These are phyloP conservation scores for Hypotaenidia okinawae DNA, from an alignment of 2,797 vertebrate species.

Conservation along the genomic window DNA sequence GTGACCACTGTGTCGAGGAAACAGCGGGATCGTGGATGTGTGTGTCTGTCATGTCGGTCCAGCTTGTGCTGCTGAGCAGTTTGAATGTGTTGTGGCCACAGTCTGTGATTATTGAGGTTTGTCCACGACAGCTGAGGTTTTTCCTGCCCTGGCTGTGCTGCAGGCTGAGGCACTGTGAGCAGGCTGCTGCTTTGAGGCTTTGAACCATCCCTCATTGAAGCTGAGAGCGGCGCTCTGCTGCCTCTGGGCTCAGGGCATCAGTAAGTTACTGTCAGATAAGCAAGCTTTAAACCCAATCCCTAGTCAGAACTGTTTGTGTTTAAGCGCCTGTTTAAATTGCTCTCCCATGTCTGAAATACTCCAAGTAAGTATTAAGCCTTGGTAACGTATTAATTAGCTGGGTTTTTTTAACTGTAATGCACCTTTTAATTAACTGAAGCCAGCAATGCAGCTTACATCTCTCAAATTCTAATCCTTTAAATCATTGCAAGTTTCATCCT, in stretches of 20 bases:
- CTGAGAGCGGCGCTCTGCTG: background rate
- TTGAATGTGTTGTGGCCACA: background rate
- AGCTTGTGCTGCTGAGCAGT: background rate
- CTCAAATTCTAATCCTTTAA: slow-evolving; percentile 11
- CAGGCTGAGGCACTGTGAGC: background rate
- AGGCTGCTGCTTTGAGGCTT: background rate
- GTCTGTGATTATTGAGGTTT: too few species aligned
- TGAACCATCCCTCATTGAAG: background rate
- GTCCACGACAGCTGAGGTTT: background rate
- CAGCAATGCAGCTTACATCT: background rate
- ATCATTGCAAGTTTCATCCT: background rate
- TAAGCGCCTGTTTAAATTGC: background rate
- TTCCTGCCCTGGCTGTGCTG: background rate
- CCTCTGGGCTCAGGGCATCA: background rate
- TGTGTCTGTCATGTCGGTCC: accelerated
- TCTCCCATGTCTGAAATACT: background rate
- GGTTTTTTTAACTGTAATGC: background rate
- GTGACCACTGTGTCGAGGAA: background rate
- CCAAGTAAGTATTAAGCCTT: background rate
- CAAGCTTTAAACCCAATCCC: background rate
- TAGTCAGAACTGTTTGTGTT: background rate
- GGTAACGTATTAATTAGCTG: background rate
- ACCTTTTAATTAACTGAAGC: slow-evolving; percentile 19
- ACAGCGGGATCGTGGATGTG: background rate
- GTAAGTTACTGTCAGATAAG: background rate